Conservation (phyloP, 2,797 vertebrate species). For the Epinephelus malabaricus region DNA sequence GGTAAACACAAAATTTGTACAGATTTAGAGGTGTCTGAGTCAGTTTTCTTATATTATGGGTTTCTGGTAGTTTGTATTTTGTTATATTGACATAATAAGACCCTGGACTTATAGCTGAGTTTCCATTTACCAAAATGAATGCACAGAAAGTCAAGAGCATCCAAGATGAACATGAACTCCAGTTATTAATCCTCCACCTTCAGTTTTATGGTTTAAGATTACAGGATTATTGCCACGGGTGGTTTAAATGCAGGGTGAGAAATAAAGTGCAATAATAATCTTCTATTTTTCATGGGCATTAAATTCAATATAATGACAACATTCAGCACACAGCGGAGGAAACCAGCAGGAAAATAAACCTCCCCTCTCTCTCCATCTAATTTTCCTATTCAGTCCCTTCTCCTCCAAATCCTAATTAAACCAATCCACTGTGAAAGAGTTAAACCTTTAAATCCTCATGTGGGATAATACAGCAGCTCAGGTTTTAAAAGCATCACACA, state of each 20-base stretch:
- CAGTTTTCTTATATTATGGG: too few relatives aligned
- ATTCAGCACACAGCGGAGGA: not conserved
- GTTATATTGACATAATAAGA: too few relatives aligned
- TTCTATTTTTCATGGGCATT: not conserved
- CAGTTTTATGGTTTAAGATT: not conserved
- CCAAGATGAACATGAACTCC: not conserved
- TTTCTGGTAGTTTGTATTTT: too few relatives aligned
- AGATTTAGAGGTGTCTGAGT: too few relatives aligned
- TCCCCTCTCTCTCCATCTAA: not conserved
- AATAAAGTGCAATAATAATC: not conserved
- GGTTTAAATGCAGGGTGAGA: slow-evolving; percentile 9
- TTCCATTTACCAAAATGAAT: too few relatives aligned
- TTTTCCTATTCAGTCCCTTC: slow-evolving; percentile 6
- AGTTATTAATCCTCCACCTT: not conserved
- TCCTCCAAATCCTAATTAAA: slow-evolving; percentile 40
- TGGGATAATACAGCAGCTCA: slow-evolving; percentile 23
- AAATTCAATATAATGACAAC: not conserved
- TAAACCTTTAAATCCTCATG: slow-evolving; percentile 40
- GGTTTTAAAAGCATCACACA: not conserved
- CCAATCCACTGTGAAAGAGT: slow-evolving; percentile 26
- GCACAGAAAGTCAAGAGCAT: too few relatives aligned
- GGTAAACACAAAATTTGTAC: too few relatives aligned
- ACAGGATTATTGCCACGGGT: slow-evolving; percentile 1
- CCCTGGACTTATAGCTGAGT: too few relatives aligned
- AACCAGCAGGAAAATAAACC: slow-evolving; percentile 1